Conservation (phyloP, 30 jellyfish, hydroid and myxozoan species). For the Hydractinia symbiolongicarpus region DNA sequence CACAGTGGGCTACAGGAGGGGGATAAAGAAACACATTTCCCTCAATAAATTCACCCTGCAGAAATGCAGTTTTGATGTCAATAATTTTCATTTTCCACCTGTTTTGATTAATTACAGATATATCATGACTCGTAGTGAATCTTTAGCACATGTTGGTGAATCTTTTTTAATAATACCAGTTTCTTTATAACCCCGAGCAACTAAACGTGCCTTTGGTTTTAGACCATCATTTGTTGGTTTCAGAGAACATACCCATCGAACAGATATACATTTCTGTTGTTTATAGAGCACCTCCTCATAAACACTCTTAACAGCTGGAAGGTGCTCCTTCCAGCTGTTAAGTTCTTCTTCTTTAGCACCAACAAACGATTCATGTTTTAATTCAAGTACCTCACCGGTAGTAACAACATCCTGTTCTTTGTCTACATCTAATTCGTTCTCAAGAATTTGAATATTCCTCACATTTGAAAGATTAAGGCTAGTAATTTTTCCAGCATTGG, state of each 20-base stretch:
- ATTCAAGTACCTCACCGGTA: conserved; percentile 1
- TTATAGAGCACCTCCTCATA: conserved; percentile 14
- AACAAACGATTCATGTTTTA: conserved; percentile 1
- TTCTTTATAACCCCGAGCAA: conserved; percentile 38
- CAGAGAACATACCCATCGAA: conserved; percentile 29
- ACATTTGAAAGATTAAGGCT: neutral
- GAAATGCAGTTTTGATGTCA: conserved; percentile 36
- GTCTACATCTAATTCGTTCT: neutral
- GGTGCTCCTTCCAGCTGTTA: conserved; percentile 28
- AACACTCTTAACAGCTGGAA: too few species aligned
- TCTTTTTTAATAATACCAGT: neutral
- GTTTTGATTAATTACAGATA: neutral
- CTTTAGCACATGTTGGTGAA: conserved; percentile 31
- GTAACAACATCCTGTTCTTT: neutral
- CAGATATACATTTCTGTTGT: conserved; percentile 21
- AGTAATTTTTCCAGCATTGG: neutral
- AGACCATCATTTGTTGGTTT: neutral
- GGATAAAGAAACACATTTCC: conserved; percentile 27
- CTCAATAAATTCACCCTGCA: conserved; percentile 26
- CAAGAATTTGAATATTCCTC: neutral
- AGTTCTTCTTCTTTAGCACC: conserved; percentile 26
- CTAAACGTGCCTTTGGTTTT: conserved; percentile 20
- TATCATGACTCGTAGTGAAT: conserved; percentile 11
- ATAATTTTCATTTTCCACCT: conserved; percentile 29
- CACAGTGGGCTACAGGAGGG: conserved; percentile 5